Base-by-base conservation (phyloP, 2,888 invertebrate genomes). In the Melitaea athalia region DNA sequence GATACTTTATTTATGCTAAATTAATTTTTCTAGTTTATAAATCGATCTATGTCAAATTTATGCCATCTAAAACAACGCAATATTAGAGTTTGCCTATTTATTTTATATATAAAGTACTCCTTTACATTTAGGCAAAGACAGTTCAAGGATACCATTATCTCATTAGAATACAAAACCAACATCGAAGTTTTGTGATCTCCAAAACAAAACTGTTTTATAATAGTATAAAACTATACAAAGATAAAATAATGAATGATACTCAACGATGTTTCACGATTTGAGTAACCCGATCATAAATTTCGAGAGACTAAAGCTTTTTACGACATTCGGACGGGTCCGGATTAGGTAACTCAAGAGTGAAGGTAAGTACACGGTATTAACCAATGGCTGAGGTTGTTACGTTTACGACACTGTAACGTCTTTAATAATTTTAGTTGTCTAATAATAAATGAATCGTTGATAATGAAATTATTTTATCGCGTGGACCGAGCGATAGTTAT, bases 231-330 rank as follows among this genome's bases (percentile, higher is more conserved):
- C 45, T 45, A 14, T 49, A 49, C n/a, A n/a, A 55, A 24, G 14
- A 24, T 42, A 7, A 38, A 38, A 38, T 15, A 57, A 57, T 42
- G 42, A 57, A 57, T 38, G 42, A 57, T 57, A 11, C 10, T 38
- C 11, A n/a, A n/a, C 15, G 42, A 57, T 15, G 31, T 57, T 55
- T 55, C 31, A 55, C 31, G 53, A 55, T 55, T 55, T 55, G n/a
- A 38, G n/a, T 43, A 59, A 42, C 49, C 59, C 17, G 53, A 60
- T 47, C 24, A 55, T 64, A 68, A 61, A 53, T 55, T 45, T 15
- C 31, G 49, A 49, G 60, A 47, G 52, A 50, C 45, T 62, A 59
- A 59, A 33, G 59, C 47, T 62, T 64, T 70, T 70, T 60, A 70
- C 68, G 67, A 70, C 61, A 62, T 61, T 59, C 52, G 53, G 47